Evolutionary conservation across 2,113 vertebrate genomes (phyloP).

Genomic region (Platysternon megacephalum): DNA sequence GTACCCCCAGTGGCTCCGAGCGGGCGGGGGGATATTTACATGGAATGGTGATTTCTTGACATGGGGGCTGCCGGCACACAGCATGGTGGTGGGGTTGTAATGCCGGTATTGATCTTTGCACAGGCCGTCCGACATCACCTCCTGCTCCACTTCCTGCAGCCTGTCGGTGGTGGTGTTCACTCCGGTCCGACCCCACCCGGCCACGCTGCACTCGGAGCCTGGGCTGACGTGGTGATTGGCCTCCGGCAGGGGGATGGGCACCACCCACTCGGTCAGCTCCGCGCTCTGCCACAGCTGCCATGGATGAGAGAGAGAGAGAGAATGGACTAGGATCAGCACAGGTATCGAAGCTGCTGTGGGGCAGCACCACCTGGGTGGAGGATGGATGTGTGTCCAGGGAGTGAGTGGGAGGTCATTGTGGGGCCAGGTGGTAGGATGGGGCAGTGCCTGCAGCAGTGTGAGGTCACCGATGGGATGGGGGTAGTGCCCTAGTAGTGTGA

Average conservation of each 20-base stretch:
- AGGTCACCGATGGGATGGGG: too few species aligned
- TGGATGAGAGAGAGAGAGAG: background rate
- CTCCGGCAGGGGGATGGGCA: background rate
- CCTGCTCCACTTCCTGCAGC: background rate
- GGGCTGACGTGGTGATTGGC: background rate
- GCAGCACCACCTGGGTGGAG: background rate
- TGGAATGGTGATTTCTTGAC: background rate
- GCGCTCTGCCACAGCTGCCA: background rate
- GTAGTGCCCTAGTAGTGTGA: too few species aligned
- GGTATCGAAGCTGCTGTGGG: rapidly evolving
- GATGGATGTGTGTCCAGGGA: background rate
- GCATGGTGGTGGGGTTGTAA: background rate
- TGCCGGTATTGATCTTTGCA: background rate
- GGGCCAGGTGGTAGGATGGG: background rate
- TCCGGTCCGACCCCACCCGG: background rate
- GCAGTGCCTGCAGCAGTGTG: background rate
- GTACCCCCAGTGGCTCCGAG: too few species aligned
- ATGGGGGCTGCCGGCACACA: background rate
- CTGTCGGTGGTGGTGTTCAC: background rate
- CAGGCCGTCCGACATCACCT: background rate
- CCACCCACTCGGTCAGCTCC: background rate
- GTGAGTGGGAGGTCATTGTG: background rate
- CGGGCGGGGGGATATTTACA: background rate
- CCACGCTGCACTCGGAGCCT: background rate
- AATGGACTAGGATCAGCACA: background rate